A percentile compares a stretch with the other conserved stretches of the same genome.
Evolutionary conservation across 2,888 invertebrate species (phyloP).

Genomic region (Mystacides longicornis): DNA sequence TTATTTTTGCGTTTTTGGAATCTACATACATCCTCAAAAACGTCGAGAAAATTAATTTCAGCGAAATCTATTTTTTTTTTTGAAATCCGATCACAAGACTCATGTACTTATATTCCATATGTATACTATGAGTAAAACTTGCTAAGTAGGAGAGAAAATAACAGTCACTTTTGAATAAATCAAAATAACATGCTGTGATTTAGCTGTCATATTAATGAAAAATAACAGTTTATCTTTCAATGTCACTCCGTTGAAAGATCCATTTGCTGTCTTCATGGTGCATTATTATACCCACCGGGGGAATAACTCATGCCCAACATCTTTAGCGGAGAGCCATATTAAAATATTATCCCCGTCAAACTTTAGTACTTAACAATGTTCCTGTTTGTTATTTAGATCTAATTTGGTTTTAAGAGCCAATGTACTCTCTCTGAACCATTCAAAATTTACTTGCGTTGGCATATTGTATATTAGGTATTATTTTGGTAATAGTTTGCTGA

Average conservation of each 20-base stretch:
- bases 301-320: background rate
- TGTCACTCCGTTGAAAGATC: background rate
- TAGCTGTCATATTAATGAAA: background rate
- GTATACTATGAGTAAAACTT: too few species aligned
- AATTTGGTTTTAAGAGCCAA: background rate
- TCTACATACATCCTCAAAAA: too few species aligned
- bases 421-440: background rate
- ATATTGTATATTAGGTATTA: too few species aligned
- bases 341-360: background rate
- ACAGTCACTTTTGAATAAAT: too few species aligned
- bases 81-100: too few species aligned
- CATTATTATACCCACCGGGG: background rate
- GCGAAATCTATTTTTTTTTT: too few species aligned
- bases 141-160: too few species aligned
- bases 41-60: too few species aligned
- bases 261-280: background rate
- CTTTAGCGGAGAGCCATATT: background rate
- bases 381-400: background rate
- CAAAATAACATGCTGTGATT: too few species aligned
- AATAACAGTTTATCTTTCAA: background rate
- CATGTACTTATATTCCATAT: too few species aligned
- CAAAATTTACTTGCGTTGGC: background rate
- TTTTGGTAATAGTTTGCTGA: too few species aligned
- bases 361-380: background rate
- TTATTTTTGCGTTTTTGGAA: too few species aligned